Conservation (phyloP, 2,888 invertebrate genomes). For the Pherbina coryleti region DNA sequence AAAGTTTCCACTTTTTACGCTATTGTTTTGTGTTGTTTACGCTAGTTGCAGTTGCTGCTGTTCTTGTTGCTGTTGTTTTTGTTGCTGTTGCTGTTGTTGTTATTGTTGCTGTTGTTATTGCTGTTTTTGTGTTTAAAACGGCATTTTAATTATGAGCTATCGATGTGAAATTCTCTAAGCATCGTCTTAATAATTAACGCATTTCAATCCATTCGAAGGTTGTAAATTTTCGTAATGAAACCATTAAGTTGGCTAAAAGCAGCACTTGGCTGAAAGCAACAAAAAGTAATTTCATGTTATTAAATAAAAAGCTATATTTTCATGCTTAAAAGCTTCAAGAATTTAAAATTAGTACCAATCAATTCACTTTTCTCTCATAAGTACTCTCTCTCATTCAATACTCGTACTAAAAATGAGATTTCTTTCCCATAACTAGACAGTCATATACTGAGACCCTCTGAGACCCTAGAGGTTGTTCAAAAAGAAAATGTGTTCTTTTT, state of each 20-base stretch:
- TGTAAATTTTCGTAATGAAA: background rate
- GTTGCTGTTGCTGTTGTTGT: background rate
- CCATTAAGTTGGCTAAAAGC: too few species aligned
- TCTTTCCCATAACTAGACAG: too few species aligned
- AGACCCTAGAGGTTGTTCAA: too few species aligned
- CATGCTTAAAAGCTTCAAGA: background rate
- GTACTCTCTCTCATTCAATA: too few species aligned
- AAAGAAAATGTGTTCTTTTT: too few species aligned
- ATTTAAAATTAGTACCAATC: too few species aligned
- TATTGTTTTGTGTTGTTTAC: background rate
- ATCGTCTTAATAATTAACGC: background rate
- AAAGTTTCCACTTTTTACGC: slow-evolving; percentile 21
- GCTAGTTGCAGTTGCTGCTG: background rate
- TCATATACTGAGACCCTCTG: too few species aligned
- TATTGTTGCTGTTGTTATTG: background rate
- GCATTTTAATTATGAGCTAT: slow-evolving; percentile 18
- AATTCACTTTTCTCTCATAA: too few species aligned
- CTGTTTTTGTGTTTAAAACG: slow-evolving; percentile 26
- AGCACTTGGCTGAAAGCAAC: too few species aligned
- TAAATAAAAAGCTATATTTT: background rate
- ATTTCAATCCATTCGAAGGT: background rate
- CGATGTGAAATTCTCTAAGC: background rate
- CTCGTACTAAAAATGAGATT: too few species aligned
- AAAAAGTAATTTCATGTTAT: background rate
- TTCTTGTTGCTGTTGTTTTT: background rate